phyloP scores from a whole-genome alignment of 2,888 invertebrate genomes.

The Choristoneura rosaceana region DNA sequence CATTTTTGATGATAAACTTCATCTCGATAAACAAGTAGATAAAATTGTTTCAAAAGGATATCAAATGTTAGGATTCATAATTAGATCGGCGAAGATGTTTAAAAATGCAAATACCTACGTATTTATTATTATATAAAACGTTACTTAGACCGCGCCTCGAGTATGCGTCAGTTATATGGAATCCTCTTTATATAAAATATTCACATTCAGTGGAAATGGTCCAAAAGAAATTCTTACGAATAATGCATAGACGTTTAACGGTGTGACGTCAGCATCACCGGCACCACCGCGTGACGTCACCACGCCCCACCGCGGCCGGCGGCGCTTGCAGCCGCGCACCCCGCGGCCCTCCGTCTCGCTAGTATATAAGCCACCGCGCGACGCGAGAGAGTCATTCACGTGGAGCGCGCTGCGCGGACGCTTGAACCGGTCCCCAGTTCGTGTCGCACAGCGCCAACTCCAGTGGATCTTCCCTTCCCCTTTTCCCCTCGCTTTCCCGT shows the following conservation, averaged over 20 bases:
- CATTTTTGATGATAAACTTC: not conserved
- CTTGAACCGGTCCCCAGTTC: too few species aligned
- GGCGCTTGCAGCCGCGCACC: too few species aligned
- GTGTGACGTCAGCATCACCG: too few species aligned
- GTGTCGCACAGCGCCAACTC: too few species aligned
- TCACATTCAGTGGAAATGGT: not conserved
- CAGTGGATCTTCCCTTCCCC: too few species aligned
- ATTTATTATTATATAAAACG: not conserved
- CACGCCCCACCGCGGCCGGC: too few species aligned
- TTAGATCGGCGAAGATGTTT: not conserved
- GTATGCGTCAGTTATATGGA: slow-evolving; percentile 4
- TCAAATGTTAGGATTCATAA: not conserved
- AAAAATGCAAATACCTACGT: not conserved
- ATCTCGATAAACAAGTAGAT: not conserved
- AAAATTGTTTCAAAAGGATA: not conserved
- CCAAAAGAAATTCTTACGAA: not conserved
- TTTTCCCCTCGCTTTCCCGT: too few species aligned
- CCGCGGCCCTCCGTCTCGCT: too few species aligned
- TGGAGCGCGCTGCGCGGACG: too few species aligned
- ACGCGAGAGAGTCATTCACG: too few species aligned
- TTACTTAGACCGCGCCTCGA: not conserved
- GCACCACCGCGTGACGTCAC: too few species aligned
- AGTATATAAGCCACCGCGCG: too few species aligned
- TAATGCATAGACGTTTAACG: not conserved
- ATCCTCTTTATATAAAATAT: not conserved